Evolutionary conservation across 23 tunicate species (phyloP).

Genomic region (Trididemnum nubilum): DNA sequence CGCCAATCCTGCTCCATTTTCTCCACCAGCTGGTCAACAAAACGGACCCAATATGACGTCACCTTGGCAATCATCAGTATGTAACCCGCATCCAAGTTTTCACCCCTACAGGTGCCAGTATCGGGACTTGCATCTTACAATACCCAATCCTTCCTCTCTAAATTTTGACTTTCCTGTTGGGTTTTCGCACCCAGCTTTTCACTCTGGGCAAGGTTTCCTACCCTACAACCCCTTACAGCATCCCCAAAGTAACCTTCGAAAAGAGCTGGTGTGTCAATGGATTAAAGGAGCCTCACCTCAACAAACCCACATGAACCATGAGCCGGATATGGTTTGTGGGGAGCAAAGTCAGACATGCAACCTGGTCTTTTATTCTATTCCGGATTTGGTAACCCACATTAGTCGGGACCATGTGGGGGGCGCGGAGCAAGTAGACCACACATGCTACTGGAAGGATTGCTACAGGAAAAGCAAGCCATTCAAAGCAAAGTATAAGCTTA

Average conservation of each 20-base stretch:
- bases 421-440: conserved; percentile 79
- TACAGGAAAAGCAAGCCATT: conserved; percentile 58
- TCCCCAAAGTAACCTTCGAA: conserved; percentile 46
- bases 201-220: neutral
- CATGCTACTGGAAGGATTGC: conserved; percentile 93
- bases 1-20: neutral
- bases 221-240: conserved; percentile 44
- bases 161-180: conserved; percentile 55
- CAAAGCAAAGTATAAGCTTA: conserved; percentile 96
- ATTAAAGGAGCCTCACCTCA: neutral
- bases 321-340: neutral
- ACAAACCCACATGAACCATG: too few species aligned
- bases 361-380: conserved; percentile 49
- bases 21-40: neutral
- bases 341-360: conserved; percentile 60
- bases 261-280: conserved; percentile 54
- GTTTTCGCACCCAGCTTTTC: conserved; percentile 28
- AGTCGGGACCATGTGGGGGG: conserved; percentile 77
- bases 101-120: conserved; percentile 43
- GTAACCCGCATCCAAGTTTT: conserved; percentile 3
- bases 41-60: neutral
- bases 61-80: conserved; percentile 1
- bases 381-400: conserved; percentile 80
- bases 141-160: conserved; percentile 22
- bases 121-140: conserved; percentile 15